Evolutionary conservation across 2,113 vertebrate species (phyloP).

Genomic region (Orthonyx spaldingii): DNA sequence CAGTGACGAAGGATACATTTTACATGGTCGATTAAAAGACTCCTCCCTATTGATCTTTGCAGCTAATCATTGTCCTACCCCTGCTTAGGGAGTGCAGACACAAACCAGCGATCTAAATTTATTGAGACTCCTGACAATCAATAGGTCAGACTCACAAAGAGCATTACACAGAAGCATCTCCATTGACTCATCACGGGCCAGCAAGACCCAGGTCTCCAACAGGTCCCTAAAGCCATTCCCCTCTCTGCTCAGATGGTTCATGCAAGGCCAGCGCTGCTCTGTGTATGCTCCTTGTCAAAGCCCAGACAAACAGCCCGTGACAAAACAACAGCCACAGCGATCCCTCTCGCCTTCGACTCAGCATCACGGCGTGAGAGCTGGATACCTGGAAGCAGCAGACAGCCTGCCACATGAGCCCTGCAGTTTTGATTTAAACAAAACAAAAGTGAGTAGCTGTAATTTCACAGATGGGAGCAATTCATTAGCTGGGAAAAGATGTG

Average conservation of each 20-base stretch:
- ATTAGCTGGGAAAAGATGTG: slow-evolving; percentile 41
- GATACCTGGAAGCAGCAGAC: slow-evolving; percentile 38
- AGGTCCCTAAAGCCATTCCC: neutral
- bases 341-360: neutral
- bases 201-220: neutral
- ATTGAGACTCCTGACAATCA: slow-evolving; percentile 61
- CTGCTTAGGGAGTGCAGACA: slow-evolving; percentile 15
- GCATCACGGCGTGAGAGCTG: neutral
- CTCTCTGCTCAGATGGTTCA: neutral
- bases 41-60: slow-evolving; percentile 57
- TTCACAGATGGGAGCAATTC: slow-evolving; percentile 56
- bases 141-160: slow-evolving; percentile 50
- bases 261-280: neutral
- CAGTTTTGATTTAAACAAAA: slow-evolving; percentile 57
- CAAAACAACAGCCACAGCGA: neutral
- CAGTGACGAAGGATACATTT: slow-evolving; percentile 39
- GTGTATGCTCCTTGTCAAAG: neutral
- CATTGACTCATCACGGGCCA: neutral
- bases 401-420: neutral
- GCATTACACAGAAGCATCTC: slow-evolving; percentile 27
- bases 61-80: slow-evolving; percentile 53
- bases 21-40: slow-evolving; percentile 53
- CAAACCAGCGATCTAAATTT: slow-evolving; percentile 47
- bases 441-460: slow-evolving; percentile 41
- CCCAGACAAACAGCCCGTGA: neutral